phyloP scores from a whole-genome alignment of 2,888 invertebrate species.

The Xanthorhoe spadicearia region DNA sequence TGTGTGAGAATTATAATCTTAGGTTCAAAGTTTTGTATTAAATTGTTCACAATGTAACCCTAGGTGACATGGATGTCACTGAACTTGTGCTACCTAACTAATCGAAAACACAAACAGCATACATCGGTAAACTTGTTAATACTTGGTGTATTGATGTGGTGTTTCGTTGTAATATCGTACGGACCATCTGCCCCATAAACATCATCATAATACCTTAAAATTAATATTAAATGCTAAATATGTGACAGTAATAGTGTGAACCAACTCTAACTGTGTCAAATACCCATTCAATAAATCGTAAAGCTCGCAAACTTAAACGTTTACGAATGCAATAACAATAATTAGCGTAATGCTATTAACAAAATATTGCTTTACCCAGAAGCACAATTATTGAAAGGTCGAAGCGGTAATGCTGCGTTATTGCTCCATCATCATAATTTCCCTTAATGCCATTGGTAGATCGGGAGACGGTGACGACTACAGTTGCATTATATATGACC shows the following conservation, averaged over 20 bases:
- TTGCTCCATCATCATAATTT: constrained; percentile 33
- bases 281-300: constrained; percentile 3
- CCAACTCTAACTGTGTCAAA: background rate
- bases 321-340: constrained; percentile 26
- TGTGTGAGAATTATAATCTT: constrained; percentile 18
- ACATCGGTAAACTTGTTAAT: too few relatives aligned
- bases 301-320: constrained; percentile 8
- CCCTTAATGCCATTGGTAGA: constrained; percentile 24
- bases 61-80: background rate
- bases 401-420: constrained; percentile 27
- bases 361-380: constrained; percentile 28
- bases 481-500: constrained; percentile 5
- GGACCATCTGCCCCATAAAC: too few relatives aligned
- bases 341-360: constrained; percentile 23
- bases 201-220: background rate
- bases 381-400: constrained; percentile 33
- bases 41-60: constrained; percentile 4
- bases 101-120: too few relatives aligned
- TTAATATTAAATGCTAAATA: background rate
- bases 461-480: constrained; percentile 17
- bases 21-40: constrained; percentile 46
- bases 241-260: background rate
- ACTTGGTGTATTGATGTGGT: too few relatives aligned
- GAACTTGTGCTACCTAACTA: background rate
- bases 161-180: too few relatives aligned